phyloP scores from a whole-genome alignment of 2,797 vertebrate genomes.

The Mus caroli region DNA sequence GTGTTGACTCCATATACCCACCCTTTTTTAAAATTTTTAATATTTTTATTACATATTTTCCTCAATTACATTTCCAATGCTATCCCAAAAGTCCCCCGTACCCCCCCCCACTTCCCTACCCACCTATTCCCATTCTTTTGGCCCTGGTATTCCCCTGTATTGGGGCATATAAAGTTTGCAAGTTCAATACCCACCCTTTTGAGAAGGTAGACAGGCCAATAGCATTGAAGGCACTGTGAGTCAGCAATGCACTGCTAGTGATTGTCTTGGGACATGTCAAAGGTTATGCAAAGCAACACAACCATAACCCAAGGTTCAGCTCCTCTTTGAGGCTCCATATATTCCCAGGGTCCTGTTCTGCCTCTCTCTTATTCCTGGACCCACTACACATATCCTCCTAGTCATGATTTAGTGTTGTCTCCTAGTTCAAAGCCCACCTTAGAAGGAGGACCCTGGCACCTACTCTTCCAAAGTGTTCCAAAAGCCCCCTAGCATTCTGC shows the following conservation, averaged over 20 bases:
- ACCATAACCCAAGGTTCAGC: neutral
- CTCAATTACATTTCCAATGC: too few species aligned
- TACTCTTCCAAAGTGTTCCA: neutral
- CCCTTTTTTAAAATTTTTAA: too few species aligned
- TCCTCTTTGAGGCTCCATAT: neutral
- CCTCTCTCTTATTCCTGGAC: neutral
- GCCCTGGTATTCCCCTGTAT: too few species aligned
- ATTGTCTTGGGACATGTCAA: neutral
- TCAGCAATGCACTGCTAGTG: neutral
- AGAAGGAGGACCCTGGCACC: neutral
- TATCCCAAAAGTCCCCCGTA: too few species aligned
- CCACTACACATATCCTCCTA: neutral
- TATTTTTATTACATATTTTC: too few species aligned
- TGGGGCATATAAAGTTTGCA: too few species aligned
- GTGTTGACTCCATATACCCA: neutral
- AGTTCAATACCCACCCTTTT: neutral
- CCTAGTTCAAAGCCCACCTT: neutral
- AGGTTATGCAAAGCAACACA: neutral
- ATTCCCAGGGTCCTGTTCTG: neutral
- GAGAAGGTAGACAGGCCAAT: neutral
- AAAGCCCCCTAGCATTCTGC: neutral
- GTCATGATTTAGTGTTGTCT: neutral
- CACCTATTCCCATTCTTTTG: too few species aligned
- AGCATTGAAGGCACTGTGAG: neutral
- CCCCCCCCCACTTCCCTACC: too few species aligned